Evolutionary conservation across 2,888 invertebrate genomes (phyloP).

Genomic region (Morinoia aosen): DNA sequence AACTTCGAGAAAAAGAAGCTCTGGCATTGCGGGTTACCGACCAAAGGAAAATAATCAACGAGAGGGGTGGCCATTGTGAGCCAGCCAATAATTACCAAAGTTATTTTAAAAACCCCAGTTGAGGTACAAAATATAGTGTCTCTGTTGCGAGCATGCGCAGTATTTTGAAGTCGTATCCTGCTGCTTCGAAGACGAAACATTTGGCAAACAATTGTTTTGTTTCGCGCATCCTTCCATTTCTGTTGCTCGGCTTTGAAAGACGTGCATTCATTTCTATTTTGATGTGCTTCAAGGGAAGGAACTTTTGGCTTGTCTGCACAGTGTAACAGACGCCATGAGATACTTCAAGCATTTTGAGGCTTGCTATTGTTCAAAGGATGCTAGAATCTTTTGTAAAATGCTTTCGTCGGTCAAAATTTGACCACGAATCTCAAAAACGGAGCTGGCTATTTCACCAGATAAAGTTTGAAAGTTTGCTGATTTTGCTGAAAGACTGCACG

Average conservation of each 20-base stretch:
- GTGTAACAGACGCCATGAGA: background rate
- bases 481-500: too few species aligned
- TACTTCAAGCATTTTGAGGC: background rate
- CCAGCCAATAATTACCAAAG: background rate
- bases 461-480: too few species aligned
- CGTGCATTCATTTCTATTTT: background rate
- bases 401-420: background rate
- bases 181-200: background rate
- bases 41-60: background rate
- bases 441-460: too few species aligned
- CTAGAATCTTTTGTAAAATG: background rate
- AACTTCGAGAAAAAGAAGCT: conserved; percentile 12
- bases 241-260: background rate
- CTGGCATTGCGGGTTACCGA: background rate
- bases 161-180: background rate
- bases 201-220: background rate
- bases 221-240: background rate
- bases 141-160: background rate
- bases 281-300: background rate
- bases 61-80: background rate
- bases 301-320: background rate
- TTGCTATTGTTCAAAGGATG: background rate
- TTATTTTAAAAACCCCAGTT: background rate
- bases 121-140: background rate
- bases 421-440: too few species aligned